Conservation (phyloP, 92 coral and sea anemone genomes). For the Siderastrea siderea region DNA sequence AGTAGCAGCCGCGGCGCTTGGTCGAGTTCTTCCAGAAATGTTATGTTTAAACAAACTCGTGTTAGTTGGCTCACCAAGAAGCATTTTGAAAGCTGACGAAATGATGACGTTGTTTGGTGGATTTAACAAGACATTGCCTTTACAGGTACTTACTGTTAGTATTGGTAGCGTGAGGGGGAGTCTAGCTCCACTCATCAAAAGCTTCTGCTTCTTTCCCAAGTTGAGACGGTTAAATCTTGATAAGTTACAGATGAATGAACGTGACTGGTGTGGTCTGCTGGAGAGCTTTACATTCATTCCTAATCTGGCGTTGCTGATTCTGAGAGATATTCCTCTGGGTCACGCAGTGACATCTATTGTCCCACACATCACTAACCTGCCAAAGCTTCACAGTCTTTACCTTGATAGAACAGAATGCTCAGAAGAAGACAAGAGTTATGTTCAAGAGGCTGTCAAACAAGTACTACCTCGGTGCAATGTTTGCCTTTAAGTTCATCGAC, state of each 20-base stretch:
- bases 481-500: too few species aligned
- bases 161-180: background rate
- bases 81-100: background rate
- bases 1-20: slow-evolving; percentile 3
- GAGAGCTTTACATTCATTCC: slow-evolving; percentile 4
- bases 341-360: background rate
- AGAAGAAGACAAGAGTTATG: background rate
- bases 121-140: background rate
- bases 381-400: background rate
- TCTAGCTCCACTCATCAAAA: background rate
- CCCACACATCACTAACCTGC: background rate
- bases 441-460: background rate
- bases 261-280: slow-evolving; percentile 2
- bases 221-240: background rate
- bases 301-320: background rate
- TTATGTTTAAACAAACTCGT: background rate
- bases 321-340: background rate
- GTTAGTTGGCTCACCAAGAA: background rate
- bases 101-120: background rate
- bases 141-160: background rate
- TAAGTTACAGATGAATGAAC: background rate
- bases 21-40: background rate
- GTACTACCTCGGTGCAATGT: too few species aligned
- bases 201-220: slow-evolving; percentile 2
- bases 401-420: background rate